These are phyloP conservation scores for Drosophila gunungcola DNA, from an alignment of 1,140 invertebrate species.

Conservation along the genomic window DNA sequence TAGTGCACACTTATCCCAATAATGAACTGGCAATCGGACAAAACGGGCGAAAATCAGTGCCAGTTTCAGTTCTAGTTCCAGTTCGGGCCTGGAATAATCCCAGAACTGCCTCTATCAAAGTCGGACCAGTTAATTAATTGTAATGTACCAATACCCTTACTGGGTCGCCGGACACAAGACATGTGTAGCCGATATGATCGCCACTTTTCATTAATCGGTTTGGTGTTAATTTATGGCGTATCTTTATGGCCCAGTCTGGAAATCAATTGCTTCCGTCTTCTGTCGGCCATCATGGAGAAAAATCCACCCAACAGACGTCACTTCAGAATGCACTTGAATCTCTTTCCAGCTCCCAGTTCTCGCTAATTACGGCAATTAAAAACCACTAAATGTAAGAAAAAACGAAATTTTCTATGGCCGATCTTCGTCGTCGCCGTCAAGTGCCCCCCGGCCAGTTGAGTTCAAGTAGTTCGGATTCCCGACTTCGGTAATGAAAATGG, in stretches of 20 bases:
- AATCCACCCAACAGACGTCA: slow-evolving; percentile 31
- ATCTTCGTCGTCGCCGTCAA: slow-evolving; percentile 60
- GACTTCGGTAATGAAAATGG: slow-evolving; percentile 57
- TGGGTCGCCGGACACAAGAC: slow-evolving; percentile 40
- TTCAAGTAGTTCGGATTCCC: slow-evolving; percentile 59
- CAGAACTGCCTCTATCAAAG: slow-evolving; percentile 32
- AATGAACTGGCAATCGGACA: slow-evolving; percentile 29
- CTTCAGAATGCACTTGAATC: slow-evolving; percentile 73
- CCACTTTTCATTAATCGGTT: slow-evolving; percentile 80
- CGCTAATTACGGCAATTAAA: slow-evolving; percentile 81
- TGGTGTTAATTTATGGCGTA: slow-evolving; percentile 79
- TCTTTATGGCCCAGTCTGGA: slow-evolving; percentile 50
- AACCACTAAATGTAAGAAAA: slow-evolving; percentile 72
- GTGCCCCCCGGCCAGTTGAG: slow-evolving; percentile 52
- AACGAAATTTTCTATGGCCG: slow-evolving; percentile 45
- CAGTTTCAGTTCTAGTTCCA: slow-evolving; percentile 21
- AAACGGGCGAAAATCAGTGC: slow-evolving; percentile 43
- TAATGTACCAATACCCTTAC: slow-evolving; percentile 69
- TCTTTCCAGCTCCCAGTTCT: slow-evolving; percentile 47
- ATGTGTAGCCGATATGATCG: slow-evolving; percentile 71
- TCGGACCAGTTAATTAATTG: slow-evolving; percentile 65
- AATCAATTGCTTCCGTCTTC: slow-evolving; percentile 64
- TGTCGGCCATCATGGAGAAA: slow-evolving; percentile 56
- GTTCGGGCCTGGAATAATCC: slow-evolving; percentile 1
- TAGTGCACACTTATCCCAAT: not conserved